Base-by-base conservation (phyloP, 2,797 vertebrate genomes). In the Girardinus metallicus region DNA sequence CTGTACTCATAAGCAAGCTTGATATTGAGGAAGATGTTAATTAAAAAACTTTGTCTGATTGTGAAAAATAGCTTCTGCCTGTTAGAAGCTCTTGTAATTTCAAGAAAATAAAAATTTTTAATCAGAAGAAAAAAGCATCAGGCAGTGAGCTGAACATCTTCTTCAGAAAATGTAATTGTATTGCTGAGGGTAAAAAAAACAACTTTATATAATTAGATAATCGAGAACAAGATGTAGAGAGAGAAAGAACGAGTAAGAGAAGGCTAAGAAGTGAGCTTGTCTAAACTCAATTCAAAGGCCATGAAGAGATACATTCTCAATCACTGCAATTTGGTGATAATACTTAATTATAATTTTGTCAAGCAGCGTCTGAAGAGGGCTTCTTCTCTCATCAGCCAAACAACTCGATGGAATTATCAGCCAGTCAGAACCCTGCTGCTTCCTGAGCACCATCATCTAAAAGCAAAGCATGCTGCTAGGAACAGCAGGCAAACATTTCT, bases 321-420 rank as follows among this genome's bases (percentile, higher is more conserved):
- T 91, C 88, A 86, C 85, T 88, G 89, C 87, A 92, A 90, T 92
- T 93, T 90, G 86, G 82, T 85, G 90, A 92, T 93, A 91, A 94
- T 88, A 73, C 85, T 80, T 92, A 85, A 92, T 94, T 93, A 87
- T 92, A 86, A 93, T 92, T 89, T 84, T 85, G 86, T 92, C 87
- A 87, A 88, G 90, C 78, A 57, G 86, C 11, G 83, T 84, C 85
- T 93, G 88, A 89, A 90, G 89, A 90, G 29, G 87, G 55, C 62
- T 74, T 77, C 75, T 72, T 62, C 83, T 80, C 85, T 85, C 84
- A 86, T 89, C 86, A 87, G 80, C 79, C 77, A 51, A 80, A 83
- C 83, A 89, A 85, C 83, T 29, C 29, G 77, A 78, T 76, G 73
- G 72, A 83, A 88, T 89, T 83, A 89, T 89, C 83, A 81, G 62